Percentiles rank a stretch among this genome's conserved stretches.
Conservation (phyloP, 2,888 invertebrate genomes). For the Lycocerus yunnanus region DNA sequence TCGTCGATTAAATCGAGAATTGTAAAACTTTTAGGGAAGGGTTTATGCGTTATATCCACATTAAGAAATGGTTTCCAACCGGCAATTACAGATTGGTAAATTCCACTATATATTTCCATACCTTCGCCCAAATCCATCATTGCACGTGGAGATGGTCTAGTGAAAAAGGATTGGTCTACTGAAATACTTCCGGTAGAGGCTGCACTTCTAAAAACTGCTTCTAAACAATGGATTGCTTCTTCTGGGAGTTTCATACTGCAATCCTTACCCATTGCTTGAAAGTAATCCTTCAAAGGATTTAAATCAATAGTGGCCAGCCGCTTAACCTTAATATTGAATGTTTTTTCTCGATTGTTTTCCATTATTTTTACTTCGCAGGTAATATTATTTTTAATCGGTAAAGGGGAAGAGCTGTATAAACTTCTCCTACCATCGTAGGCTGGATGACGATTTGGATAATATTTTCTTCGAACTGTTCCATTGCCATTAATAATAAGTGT, state of each 20-base stretch:
- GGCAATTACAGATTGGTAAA: conserved; percentile 90
- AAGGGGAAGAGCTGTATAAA: too few relatives aligned
- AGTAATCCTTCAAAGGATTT: conserved; percentile 40
- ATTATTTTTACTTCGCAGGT: too few relatives aligned
- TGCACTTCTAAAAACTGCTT: conserved; percentile 78
- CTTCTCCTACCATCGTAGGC: too few relatives aligned
- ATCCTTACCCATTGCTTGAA: too few relatives aligned
- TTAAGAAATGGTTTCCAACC: conserved; percentile 89
- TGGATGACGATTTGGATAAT: conserved; percentile 58
- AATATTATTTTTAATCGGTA: too few relatives aligned
- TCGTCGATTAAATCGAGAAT: conserved; percentile 57
- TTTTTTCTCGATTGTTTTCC: conserved; percentile 34
- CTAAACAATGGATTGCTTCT: conserved; percentile 78
- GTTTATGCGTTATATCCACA: conserved; percentile 86
- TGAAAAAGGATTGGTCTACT: conserved; percentile 83
- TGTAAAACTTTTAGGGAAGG: conserved; percentile 66
- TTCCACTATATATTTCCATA: too few relatives aligned
- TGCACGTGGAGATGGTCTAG: conserved; percentile 70
- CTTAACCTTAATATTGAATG: conserved; percentile 60
- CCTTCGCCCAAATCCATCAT: too few relatives aligned
- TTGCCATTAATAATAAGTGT: conserved; percentile 60
- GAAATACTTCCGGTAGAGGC: conserved; percentile 59
- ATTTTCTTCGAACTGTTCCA: conserved; percentile 33
- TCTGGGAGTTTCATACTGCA: conserved; percentile 57
- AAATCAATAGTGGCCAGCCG: conserved; percentile 62